These are phyloP conservation scores for Panulirus ornatus DNA, from an alignment of 1,140 invertebrate genomes.

Conservation along the genomic window DNA sequence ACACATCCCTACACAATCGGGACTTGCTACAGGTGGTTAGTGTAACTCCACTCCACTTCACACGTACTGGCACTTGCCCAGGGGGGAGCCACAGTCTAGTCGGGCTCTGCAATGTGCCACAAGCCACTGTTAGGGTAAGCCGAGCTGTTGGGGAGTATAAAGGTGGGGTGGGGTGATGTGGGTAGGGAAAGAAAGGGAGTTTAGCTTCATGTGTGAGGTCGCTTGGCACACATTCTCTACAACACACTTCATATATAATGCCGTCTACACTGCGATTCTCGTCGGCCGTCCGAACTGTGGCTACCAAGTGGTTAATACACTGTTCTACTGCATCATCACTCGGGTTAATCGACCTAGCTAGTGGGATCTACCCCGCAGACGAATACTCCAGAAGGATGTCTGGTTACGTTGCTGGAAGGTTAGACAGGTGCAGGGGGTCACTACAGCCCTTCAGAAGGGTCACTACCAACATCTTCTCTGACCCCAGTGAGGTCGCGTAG, in stretches of 20 bases:
- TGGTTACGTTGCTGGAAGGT: constrained; percentile 31
- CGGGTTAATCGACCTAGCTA: constrained; percentile 3
- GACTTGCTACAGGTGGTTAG: too few relatives aligned
- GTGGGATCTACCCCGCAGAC: neutral
- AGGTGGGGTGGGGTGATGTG: neutral
- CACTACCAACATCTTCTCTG: constrained; percentile 46
- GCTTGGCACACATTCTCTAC: neutral
- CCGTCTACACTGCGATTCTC: neutral
- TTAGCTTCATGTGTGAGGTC: constrained; percentile 6
- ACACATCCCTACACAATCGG: too few relatives aligned
- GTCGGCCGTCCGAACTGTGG: neutral
- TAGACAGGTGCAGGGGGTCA: constrained; percentile 36
- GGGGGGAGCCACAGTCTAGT: neutral
- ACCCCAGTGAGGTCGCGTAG: constrained; percentile 52
- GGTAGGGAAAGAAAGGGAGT: neutral
- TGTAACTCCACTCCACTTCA: too few relatives aligned
- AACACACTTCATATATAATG: neutral
- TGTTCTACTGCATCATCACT: neutral
- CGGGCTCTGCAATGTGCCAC: neutral
- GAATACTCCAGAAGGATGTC: neutral
- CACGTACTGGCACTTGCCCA: neutral
- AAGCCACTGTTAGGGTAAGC: neutral
- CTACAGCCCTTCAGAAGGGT: constrained; percentile 16
- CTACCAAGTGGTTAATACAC: constrained; percentile 2
- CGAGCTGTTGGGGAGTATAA: neutral